phyloP scores from a whole-genome alignment of 2,113 vertebrate species.

The Erythrolamprus reginae region DNA sequence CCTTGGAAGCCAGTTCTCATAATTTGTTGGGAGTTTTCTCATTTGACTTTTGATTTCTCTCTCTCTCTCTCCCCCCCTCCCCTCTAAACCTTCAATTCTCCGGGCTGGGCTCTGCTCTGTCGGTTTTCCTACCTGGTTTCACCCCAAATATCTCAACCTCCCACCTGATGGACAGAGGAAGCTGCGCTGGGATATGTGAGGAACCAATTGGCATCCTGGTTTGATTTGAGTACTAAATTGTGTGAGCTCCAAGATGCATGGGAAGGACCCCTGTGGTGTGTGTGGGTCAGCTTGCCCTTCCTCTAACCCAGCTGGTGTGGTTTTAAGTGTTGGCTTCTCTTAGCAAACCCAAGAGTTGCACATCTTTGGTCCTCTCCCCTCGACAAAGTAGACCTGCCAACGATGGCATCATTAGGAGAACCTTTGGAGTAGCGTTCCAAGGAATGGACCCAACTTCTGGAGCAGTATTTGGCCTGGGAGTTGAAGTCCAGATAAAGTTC shows the following conservation, averaged over 20 bases:
- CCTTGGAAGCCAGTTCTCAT: background rate
- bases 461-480: too few species aligned
- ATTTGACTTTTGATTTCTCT: constrained; percentile 46
- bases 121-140: constrained; percentile 65
- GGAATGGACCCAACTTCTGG: too few species aligned
- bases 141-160: constrained; percentile 65
- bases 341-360: background rate
- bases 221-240: constrained; percentile 49
- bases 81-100: constrained; percentile 48
- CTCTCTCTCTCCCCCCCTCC: constrained; percentile 11
- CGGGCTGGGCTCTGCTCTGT: too few species aligned
- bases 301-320: background rate
- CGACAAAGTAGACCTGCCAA: background rate
- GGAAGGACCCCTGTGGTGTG: background rate
- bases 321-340: background rate
- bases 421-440: too few species aligned
- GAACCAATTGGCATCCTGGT: constrained; percentile 45
- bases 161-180: constrained; percentile 85
- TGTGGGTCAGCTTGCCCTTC: background rate
- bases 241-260: constrained; percentile 6
- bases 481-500: too few species aligned
- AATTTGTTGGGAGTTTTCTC: constrained; percentile 46
- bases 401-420: background rate
- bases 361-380: background rate
- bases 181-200: constrained; percentile 99